These are phyloP conservation scores for Zaprionus tsacasi DNA, from an alignment of 1,140 invertebrate genomes.

Conservation along the genomic window DNA sequence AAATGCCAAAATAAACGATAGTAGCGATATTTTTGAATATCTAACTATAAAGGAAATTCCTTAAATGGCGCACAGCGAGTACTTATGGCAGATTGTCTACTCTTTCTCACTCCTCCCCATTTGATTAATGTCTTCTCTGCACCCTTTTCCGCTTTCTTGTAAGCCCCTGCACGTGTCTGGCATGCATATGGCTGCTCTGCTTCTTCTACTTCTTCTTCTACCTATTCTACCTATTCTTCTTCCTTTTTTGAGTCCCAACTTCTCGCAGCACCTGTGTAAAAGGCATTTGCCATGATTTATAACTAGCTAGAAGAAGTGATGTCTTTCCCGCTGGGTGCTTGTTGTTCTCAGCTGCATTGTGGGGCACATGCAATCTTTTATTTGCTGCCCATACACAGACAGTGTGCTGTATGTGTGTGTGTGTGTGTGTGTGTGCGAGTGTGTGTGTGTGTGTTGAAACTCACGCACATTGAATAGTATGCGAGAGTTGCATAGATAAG, in stretches of 20 bases:
- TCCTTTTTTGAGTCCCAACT: not conserved
- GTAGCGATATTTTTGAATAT: not conserved
- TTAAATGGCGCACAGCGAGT: not conserved
- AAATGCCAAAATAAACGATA: no score
- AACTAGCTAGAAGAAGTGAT: constrained; percentile 16
- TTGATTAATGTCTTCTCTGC: not conserved
- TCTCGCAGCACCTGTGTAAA: not conserved
- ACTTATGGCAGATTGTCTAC: not conserved
- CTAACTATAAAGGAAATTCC: not conserved
- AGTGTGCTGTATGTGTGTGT: not conserved
- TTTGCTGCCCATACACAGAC: constrained; percentile 52
- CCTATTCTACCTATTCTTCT: not conserved
- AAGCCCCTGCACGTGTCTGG: not conserved
- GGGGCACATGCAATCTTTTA: constrained; percentile 80
- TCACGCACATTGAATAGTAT: constrained; percentile 75
- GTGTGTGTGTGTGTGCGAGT: constrained; percentile 25
- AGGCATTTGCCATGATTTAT: not conserved
- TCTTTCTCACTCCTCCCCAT: not conserved
- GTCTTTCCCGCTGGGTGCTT: constrained; percentile 36
- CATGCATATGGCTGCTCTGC: not conserved
- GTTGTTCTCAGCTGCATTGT: constrained; percentile 69
- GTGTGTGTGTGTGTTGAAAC: constrained; percentile 43
- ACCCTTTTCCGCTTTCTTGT: not conserved
- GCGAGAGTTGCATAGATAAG: constrained; percentile 80
- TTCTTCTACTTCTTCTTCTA: not conserved